Percentiles rank a stretch among this genome's conserved stretches.
Conservation (phyloP, 2,797 vertebrate species). For the Lithobates sylvaticus region DNA sequence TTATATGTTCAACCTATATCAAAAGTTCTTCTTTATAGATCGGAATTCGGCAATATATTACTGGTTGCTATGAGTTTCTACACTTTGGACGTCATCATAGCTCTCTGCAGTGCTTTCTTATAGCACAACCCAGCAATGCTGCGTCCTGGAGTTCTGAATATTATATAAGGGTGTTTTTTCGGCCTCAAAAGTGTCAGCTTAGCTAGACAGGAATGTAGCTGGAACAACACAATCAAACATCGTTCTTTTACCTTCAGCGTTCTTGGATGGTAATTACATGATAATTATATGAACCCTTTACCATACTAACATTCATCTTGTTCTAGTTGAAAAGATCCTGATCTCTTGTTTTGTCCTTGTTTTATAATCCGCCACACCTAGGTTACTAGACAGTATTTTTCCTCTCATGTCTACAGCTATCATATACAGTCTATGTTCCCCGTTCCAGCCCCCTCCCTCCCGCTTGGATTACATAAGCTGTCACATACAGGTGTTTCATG, state of each 20-base stretch:
- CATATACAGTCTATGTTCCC: not conserved
- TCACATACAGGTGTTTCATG: constrained; percentile 55
- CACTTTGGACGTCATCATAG: no score
- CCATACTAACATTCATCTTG: constrained; percentile 3
- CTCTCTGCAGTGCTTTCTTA: no score
- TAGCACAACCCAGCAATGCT: no score
- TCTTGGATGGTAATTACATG: not conserved
- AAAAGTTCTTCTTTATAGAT: no score
- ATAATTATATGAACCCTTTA: constrained; percentile 36
- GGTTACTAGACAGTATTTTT: constrained; percentile 34
- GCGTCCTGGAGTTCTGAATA: not conserved
- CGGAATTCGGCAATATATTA: no score
- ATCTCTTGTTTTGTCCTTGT: constrained; percentile 11
- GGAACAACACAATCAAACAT: constrained; percentile 9
- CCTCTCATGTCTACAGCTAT: constrained; percentile 18
- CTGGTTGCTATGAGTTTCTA: no score
- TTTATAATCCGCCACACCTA: constrained; percentile 43
- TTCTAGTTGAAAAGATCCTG: not conserved
- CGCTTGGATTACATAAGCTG: constrained; percentile 50
- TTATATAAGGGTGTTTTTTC: not conserved
- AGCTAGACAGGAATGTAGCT: constrained; percentile 1
- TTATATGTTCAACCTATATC: no score
- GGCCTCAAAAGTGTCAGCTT: not conserved
- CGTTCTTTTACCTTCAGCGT: constrained; percentile 23
- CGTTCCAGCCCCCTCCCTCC: constrained; percentile 4